phyloP scores from a whole-genome alignment of 2,797 vertebrate species.

The Echiichthys vipera region DNA sequence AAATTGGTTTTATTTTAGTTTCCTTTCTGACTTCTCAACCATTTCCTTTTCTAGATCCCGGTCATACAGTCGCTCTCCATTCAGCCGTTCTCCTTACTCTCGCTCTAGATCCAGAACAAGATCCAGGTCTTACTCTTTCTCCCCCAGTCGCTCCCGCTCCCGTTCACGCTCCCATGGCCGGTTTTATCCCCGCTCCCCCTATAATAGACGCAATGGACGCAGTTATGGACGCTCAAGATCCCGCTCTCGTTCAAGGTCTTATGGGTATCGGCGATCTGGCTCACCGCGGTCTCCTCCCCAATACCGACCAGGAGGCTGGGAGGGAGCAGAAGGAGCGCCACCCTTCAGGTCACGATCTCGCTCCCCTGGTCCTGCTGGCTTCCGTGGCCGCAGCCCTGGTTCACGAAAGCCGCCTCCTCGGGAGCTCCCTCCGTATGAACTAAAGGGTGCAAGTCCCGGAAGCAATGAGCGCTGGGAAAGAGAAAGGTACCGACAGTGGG shows the following conservation, averaged over 20 bases:
- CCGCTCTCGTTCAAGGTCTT: constrained; percentile 91
- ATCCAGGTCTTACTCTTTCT: constrained; percentile 92
- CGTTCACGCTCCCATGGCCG: constrained; percentile 92
- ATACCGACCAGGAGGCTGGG: constrained; percentile 70
- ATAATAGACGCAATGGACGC: constrained; percentile 89
- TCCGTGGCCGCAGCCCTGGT: constrained; percentile 88
- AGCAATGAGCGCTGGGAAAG: constrained; percentile 92
- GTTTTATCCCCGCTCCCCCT: constrained; percentile 93
- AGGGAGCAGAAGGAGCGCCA: constrained; percentile 59
- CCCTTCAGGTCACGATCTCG: constrained; percentile 92
- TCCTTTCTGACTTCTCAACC: neutral
- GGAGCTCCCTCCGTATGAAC: constrained; percentile 84
- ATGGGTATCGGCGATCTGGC: constrained; percentile 74
- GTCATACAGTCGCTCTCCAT: constrained; percentile 95
- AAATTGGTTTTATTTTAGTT: constrained; percentile 17
- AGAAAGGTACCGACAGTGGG: constrained; percentile 94
- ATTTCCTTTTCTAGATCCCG: constrained; percentile 87
- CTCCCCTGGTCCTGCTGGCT: constrained; percentile 78
- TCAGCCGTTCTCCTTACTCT: constrained; percentile 93
- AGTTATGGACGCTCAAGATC: constrained; percentile 94
- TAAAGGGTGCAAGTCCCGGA: constrained; percentile 83
- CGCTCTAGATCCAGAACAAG: constrained; percentile 89
- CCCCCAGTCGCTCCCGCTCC: constrained; percentile 90
- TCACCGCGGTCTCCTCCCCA: constrained; percentile 69
- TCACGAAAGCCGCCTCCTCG: constrained; percentile 73